phyloP scores from a whole-genome alignment of 2,113 vertebrate species.

The Antidorcas marsupialis region DNA sequence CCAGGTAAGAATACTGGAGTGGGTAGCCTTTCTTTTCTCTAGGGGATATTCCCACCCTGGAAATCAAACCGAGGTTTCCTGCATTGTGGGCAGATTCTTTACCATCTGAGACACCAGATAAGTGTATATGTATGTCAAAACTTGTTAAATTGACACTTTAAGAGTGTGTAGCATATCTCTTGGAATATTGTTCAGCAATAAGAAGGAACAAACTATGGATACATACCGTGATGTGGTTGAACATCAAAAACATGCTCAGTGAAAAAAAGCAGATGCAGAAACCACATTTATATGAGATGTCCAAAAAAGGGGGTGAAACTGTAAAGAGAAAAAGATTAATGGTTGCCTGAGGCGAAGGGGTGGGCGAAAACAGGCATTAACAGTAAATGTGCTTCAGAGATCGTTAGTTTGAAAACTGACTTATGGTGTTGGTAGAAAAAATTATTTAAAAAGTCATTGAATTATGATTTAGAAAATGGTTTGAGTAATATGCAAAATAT shows the following conservation, averaged over 20 bases:
- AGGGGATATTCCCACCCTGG: not conserved
- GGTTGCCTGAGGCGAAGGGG: not conserved
- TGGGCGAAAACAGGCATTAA: not conserved
- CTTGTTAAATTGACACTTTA: not conserved
- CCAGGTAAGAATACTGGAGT: not conserved
- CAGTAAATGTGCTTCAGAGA: not conserved
- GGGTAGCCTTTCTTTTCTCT: not conserved
- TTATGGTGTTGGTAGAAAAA: not conserved
- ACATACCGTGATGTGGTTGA: not conserved
- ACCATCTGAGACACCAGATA: not conserved
- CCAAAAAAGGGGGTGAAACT: not conserved
- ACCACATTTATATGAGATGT: not conserved
- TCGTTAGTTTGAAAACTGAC: not conserved
- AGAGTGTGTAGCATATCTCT: not conserved
- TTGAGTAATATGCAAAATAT: not conserved
- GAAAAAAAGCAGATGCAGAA: slow-evolving; percentile 23
- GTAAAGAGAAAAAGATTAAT: not conserved
- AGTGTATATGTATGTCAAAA: not conserved
- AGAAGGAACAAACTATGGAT: not conserved
- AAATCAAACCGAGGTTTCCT: not conserved
- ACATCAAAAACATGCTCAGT: not conserved
- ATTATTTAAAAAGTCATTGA: not conserved
- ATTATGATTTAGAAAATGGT: not conserved
- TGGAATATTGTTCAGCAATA: not conserved
- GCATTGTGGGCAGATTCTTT: not conserved